Evolutionary conservation across 2,113 vertebrate genomes (phyloP).

Genomic region (Micronisus gabar): DNA sequence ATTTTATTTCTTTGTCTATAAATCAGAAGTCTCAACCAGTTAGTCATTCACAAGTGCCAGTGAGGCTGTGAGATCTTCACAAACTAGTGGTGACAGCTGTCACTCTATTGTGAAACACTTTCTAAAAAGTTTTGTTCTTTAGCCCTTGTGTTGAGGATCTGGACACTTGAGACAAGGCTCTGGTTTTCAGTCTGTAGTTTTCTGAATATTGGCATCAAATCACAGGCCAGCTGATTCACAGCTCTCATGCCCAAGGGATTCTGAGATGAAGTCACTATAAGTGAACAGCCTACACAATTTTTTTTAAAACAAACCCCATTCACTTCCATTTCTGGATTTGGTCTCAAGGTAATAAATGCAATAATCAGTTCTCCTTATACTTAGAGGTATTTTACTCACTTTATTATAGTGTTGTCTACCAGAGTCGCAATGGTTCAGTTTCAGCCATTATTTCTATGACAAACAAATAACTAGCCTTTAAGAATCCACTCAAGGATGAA

Average conservation of each 20-base stretch:
- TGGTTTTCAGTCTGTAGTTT: conserved; percentile 55
- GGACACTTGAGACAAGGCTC: conserved; percentile 43
- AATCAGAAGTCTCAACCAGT: conserved; percentile 6
- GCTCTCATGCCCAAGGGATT: conserved; percentile 36
- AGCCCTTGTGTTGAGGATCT: conserved; percentile 35
- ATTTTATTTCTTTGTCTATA: conserved; percentile 34
- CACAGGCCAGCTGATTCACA: background rate
- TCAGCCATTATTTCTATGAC: background rate
- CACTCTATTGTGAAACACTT: conserved; percentile 43
- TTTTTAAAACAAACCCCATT: background rate
- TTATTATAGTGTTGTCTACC: conserved; percentile 13
- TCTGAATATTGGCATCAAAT: conserved; percentile 38
- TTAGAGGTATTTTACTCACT: background rate
- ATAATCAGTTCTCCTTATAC: background rate
- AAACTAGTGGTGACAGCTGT: conserved; percentile 56
- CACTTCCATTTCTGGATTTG: background rate
- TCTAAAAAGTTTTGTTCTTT: conserved; percentile 66
- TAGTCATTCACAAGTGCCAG: conserved; percentile 24
- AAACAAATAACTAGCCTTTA: conserved; percentile 37
- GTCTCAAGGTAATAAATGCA: background rate
- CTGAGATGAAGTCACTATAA: background rate
- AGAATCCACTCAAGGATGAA: conserved; percentile 7
- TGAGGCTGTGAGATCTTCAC: background rate
- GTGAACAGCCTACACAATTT: background rate
- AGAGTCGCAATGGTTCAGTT: background rate